Evolutionary conservation across 2,888 invertebrate species (phyloP).

Genomic region (Phania funesta): DNA sequence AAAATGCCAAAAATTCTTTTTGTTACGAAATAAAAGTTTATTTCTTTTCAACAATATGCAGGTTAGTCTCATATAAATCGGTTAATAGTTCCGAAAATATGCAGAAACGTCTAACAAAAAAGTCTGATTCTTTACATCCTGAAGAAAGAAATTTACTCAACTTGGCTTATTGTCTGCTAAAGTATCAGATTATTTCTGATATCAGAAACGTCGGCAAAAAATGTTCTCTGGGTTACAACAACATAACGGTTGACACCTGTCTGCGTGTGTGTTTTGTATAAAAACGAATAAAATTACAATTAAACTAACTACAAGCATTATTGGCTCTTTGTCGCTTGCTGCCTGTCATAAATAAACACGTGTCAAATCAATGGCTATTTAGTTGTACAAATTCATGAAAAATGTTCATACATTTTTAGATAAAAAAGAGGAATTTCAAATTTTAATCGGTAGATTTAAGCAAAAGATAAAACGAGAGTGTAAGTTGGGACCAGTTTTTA

Average conservation of each 20-base stretch:
- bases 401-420: neutral
- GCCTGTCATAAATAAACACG: constrained; percentile 37
- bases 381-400: neutral
- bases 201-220: no score
- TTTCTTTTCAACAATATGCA: no score
- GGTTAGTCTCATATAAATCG: no score
- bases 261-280: neutral
- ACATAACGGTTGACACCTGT: constrained; percentile 23
- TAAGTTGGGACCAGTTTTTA: neutral
- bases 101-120: no score
- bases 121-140: no score
- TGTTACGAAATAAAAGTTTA: no score
- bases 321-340: constrained; percentile 35
- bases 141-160: no score
- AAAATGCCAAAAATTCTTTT: no score
- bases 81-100: no score
- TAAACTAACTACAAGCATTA: constrained; percentile 23
- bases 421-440: neutral
- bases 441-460: constrained; percentile 22
- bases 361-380: constrained; percentile 54
- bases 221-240: no score
- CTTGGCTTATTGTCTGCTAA: no score
- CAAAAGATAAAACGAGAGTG: neutral
- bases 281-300: constrained; percentile 32
- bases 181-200: no score